Evolutionary conservation across 2,797 vertebrate genomes (phyloP).

Genomic region (Chelonia mydas): DNA sequence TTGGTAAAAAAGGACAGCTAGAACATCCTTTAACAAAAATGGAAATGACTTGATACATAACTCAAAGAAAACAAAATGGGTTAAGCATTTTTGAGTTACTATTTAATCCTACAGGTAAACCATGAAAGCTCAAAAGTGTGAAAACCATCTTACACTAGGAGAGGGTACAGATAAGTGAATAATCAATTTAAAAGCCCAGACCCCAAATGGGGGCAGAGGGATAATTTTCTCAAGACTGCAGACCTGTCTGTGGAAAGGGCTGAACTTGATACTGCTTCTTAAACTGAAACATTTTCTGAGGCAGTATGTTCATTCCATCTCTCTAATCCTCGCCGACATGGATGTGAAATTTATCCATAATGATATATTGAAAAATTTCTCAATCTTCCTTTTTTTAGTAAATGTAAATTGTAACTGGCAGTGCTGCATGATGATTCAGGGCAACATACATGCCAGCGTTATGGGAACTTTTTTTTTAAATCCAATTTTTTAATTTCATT

Average conservation of each 20-base stretch:
- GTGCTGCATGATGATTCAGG: background rate
- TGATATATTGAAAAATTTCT: background rate
- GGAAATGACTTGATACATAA: background rate
- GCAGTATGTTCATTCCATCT: background rate
- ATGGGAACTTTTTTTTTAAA: background rate
- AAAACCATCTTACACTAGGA: background rate
- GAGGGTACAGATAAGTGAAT: background rate
- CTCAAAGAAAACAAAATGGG: background rate
- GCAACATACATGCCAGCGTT: background rate
- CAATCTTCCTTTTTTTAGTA: background rate
- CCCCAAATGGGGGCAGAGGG: background rate
- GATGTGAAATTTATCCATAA: background rate
- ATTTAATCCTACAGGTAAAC: conserved; percentile 39
- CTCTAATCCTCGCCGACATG: conserved; percentile 11
- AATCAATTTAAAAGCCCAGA: background rate
- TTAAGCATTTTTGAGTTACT: background rate
- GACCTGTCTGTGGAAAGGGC: background rate
- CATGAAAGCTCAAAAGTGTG: conserved; percentile 3
- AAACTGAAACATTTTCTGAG: conserved; percentile 11
- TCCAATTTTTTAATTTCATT: background rate
- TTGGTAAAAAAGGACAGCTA: background rate
- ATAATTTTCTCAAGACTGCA: background rate
- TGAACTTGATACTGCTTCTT: background rate
- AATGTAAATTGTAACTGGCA: conserved; percentile 5
- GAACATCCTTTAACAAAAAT: conserved; percentile 24